Evolutionary conservation across 2,113 vertebrate species (phyloP).

Genomic region (Serinus canaria): DNA sequence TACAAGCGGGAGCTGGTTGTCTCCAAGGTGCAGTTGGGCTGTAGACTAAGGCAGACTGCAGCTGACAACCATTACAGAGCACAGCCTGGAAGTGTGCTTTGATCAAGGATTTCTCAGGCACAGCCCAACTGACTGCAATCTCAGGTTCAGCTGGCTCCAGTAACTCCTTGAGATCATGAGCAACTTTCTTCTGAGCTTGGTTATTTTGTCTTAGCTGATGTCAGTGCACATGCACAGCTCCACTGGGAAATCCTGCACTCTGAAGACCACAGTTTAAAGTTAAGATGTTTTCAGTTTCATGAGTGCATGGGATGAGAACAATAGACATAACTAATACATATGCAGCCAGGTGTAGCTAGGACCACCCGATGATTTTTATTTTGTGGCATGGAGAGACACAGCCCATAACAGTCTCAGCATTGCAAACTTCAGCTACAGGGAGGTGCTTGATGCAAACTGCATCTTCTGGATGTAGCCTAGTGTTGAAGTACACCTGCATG

Average conservation of each 20-base stretch:
- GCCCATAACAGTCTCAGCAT: not conserved
- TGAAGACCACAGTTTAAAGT: not conserved
- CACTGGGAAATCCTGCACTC: not conserved
- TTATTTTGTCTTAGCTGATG: not conserved
- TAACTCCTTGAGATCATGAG: accelerated
- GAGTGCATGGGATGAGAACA: not conserved
- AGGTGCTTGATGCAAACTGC: not conserved
- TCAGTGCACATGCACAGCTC: not conserved
- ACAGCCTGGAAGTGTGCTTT: not conserved
- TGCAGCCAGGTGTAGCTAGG: not conserved
- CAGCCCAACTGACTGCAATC: not conserved
- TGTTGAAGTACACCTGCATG: not conserved
- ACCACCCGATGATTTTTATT: not conserved
- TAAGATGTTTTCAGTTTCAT: not conserved
- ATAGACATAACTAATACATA: not conserved
- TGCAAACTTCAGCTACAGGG: not conserved
- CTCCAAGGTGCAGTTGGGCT: not conserved
- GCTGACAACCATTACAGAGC: not conserved
- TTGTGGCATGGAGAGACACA: not conserved
- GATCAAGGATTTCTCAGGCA: not conserved
- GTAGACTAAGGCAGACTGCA: not conserved
- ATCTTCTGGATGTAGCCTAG: not conserved
- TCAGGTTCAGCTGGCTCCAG: not conserved
- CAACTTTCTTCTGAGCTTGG: not conserved
- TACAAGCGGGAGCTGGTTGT: not conserved